Base-by-base conservation (phyloP, 2,888 invertebrate genomes). In the Athalia circularis region DNA sequence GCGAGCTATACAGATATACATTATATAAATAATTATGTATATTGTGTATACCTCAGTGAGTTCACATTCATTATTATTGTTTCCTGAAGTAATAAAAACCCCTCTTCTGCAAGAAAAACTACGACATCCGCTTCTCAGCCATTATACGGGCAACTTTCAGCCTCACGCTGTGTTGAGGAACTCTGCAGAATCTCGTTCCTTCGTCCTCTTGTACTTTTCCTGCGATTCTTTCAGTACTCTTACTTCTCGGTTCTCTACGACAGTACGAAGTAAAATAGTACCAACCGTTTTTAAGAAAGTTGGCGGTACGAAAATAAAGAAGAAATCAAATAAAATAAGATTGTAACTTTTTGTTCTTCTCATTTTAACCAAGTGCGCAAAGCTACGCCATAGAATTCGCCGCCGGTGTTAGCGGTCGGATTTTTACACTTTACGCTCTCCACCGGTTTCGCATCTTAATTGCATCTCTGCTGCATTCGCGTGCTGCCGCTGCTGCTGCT, bases 251-350 rank as follows among this genome's bases (percentile, higher is more conserved):
- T 29, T 29, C 29, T 29, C 29, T 29, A 29, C 29, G 29, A 29
- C 29, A 29, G 29, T 29, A 29, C 11, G 6, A 52, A 54, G 15
- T 52, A 68, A 68, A 54, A 8, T 50, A 54, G 43, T 68, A 54
- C 68, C 68, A 52, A 52, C 9, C 68, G 68, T 68, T 68, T 54
- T 68, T 52, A 52, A 54, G 52, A 68, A 68, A 54, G 50, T 68
- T 9, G 1, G 8, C 47, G 48, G 13, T n/a, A 13, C n/a, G 11
- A 48, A 65, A 13, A 47, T 8, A 64, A 15, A 43, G 43, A 64
- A 59, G 7, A 29, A 43, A 47, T 9, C 5, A 65, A n/a, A 47
- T 47, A 65, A 47, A 47, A n/a, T 2, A 47, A 68, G 8, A 68
- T 52, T 29, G 2, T 29, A 29, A 29, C 2, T 29, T 29, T 29